Evolutionary conservation across 1,140 invertebrate species (phyloP).

Genomic region (Sipha flava): DNA sequence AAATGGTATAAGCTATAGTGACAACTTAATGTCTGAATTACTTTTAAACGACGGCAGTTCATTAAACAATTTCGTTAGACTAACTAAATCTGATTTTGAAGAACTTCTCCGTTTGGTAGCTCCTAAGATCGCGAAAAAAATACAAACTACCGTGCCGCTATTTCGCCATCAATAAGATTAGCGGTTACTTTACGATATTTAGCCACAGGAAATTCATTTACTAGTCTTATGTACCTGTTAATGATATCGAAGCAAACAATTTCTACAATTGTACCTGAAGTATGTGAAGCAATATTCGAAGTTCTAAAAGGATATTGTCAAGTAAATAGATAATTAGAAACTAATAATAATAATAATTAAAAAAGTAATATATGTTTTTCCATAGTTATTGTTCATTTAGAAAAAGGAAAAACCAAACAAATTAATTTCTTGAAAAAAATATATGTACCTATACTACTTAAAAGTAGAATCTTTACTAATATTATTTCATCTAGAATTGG

Average conservation of each 20-base stretch:
- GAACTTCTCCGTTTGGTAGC: constrained; percentile 12
- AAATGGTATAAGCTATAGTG: neutral
- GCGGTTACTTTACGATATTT: constrained; percentile 39
- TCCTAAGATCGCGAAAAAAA: constrained; percentile 40
- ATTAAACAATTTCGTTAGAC: constrained; percentile 12
- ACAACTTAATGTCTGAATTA: constrained; percentile 24
- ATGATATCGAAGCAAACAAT: constrained; percentile 36
- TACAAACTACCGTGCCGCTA: constrained; percentile 38
- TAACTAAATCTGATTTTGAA: neutral
- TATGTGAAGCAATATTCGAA: constrained; percentile 36
- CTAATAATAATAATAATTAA: no score
- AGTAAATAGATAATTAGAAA: no score
- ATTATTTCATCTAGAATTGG: no score
- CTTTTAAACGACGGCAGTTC: neutral
- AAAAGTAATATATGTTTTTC: no score
- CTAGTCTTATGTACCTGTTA: constrained; percentile 38
- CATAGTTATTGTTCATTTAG: no score
- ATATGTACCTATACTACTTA: no score
- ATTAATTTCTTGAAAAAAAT: no score
- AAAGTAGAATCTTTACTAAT: no score
- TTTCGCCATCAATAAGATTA: constrained; percentile 37
- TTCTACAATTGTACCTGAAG: constrained; percentile 36
- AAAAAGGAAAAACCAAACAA: no score
- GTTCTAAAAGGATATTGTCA: neutral
- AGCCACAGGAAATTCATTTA: constrained; percentile 39